Evolutionary conservation across 2,888 invertebrate genomes (phyloP).

Genomic region (Ctenicera cuprea): DNA sequence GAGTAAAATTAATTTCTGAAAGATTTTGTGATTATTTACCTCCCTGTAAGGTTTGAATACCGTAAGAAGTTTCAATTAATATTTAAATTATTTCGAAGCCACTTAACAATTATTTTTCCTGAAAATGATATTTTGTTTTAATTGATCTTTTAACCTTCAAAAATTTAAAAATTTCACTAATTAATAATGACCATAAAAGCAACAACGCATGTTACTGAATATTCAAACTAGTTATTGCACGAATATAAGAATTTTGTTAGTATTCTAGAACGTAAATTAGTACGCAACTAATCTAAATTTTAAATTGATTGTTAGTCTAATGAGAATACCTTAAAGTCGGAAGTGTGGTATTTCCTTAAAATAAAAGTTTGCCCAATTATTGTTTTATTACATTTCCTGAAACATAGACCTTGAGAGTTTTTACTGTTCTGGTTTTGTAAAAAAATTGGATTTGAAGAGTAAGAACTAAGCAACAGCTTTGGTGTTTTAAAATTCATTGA

Average conservation of each 20-base stretch:
- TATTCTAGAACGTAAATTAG: not conserved
- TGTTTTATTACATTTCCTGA: conserved; percentile 1
- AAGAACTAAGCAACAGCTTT: no score
- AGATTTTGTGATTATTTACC: not conserved
- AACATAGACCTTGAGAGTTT: not conserved
- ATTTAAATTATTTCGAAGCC: not conserved
- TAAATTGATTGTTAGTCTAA: conserved; percentile 9
- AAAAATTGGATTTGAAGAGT: no score
- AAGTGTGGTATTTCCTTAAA: conserved; percentile 12
- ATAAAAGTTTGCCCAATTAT: conserved; percentile 12
- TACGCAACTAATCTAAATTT: conserved; percentile 15
- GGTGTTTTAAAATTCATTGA: no score
- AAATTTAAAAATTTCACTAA: no score
- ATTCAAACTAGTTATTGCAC: not conserved
- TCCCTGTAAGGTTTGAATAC: not conserved
- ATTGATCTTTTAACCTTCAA: no score
- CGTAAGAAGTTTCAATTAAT: no score
- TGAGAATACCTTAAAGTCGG: conserved; percentile 1
- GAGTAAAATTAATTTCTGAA: conserved; percentile 11
- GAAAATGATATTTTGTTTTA: no score
- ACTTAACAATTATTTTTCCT: not conserved
- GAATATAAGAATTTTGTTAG: not conserved
- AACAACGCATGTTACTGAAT: not conserved
- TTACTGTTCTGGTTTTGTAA: not conserved
- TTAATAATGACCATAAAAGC: no score